A percentile compares a stretch with the other conserved stretches of the same genome.
phyloP scores from a whole-genome alignment of 2,113 vertebrate species.

The Pluvianellus socialis region DNA sequence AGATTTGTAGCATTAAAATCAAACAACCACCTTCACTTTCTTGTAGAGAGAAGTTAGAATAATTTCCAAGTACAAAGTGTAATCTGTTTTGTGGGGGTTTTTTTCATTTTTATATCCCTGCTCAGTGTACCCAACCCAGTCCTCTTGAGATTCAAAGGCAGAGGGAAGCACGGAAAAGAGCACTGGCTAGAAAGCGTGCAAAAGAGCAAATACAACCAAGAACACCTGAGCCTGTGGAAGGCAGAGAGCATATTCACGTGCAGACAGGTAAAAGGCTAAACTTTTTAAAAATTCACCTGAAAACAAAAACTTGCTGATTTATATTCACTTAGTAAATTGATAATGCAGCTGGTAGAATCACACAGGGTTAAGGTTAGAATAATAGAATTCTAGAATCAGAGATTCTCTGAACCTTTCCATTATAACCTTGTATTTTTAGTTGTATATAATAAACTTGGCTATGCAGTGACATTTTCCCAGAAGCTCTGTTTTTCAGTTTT shows the following conservation, averaged over 20 bases:
- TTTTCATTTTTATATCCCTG: neutral
- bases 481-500: neutral
- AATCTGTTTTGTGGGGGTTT: neutral
- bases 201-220: constrained; percentile 61
- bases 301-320: neutral
- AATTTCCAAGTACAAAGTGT: neutral
- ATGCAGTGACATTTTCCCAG: neutral
- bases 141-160: constrained; percentile 73
- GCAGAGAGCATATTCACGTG: constrained; percentile 81
- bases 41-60: neutral
- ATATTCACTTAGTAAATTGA: neutral
- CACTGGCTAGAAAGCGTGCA: constrained; percentile 59
- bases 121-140: constrained; percentile 71
- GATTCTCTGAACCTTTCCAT: neutral
- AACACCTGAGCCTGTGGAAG: constrained; percentile 80
- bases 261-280: constrained; percentile 83
- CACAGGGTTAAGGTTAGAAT: neutral
- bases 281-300: neutral
- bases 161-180: constrained; percentile 71
- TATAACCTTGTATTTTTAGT: neutral
- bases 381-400: neutral
- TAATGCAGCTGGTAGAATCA: neutral
- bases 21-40: neutral
- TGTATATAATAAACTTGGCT: neutral
- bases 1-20: neutral